phyloP scores from a whole-genome alignment of 2,797 vertebrate genomes.

The Meda fulgida region DNA sequence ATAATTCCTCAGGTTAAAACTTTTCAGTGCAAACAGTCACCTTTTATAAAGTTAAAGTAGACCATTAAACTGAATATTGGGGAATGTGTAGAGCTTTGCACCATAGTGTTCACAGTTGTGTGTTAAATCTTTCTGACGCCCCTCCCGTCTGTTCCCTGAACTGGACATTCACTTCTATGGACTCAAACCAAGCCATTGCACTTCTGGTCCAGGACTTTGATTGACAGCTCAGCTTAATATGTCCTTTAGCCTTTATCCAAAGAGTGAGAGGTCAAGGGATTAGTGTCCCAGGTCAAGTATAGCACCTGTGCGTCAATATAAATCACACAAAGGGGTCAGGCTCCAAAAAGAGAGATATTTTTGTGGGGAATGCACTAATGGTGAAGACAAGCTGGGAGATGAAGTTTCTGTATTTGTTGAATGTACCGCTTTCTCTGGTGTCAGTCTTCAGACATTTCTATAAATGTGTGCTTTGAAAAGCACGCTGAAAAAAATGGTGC shows the following conservation, averaged over 20 bases:
- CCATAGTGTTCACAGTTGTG: not conserved
- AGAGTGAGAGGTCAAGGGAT: conserved; percentile 55
- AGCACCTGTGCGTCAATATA: conserved; percentile 51
- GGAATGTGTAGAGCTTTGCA: not conserved
- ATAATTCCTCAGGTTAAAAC: no score
- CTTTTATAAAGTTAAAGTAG: not conserved
- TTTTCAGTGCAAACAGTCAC: not conserved
- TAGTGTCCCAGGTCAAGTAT: conserved; percentile 55
- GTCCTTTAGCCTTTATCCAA: conserved; percentile 42
- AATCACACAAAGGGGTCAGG: conserved; percentile 45
- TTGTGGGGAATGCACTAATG: conserved; percentile 39
- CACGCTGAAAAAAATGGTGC: not conserved
- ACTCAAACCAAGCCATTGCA: conserved; percentile 33
- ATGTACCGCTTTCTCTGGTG: not conserved
- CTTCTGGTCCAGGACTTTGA: conserved; percentile 32
- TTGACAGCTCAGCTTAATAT: conserved; percentile 40
- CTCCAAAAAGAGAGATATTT: conserved; percentile 8
- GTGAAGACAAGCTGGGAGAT: conserved; percentile 1
- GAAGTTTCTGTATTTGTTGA: conserved; percentile 20
- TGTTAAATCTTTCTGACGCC: conserved; percentile 6
- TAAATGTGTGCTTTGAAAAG: not conserved
- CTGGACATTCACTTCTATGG: not conserved
- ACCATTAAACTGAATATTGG: not conserved
- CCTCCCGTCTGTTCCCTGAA: conserved; percentile 1
- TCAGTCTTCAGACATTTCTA: not conserved